Evolutionary conservation across 2,113 vertebrate species (phyloP), one percentile per base, ranked within the genome.

Genomic region (Callocephalon fimbriatum): DNA sequence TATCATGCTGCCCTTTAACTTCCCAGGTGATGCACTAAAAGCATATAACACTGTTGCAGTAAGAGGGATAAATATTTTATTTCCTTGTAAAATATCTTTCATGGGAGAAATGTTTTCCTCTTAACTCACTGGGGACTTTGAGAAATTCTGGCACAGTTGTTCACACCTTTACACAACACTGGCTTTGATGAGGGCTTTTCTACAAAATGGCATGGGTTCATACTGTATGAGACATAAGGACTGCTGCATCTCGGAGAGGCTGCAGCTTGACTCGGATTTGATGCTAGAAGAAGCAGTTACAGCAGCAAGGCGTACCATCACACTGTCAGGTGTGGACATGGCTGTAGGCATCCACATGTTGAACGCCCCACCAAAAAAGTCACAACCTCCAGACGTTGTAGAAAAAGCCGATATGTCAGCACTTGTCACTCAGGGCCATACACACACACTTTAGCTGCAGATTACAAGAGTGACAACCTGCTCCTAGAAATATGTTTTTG

Each of bases 331-430:
- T 23, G 21, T 48, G 40, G 22, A 27, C 44, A 29, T 45, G 13
- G 29, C 22, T 42, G 17, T 76, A 40, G 45, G 40, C 8, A 31
- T 38, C 27, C 37, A 45, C 10, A 7, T 21, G 23, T 75, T 72
- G 75, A 79, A 75, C 0, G 0, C 16, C 32, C 1, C 7, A 23
- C 35, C 29, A 31, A 62, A 85, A 37, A 78, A 23, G 12, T 79
- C 38, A 32, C 38, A 79, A 47, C 17, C 32, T 62, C 21, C 15
- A 63, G 38, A 29, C 59, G 11, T 31, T 85, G 68, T 50, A 82
- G 54, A 42, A 54, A 77, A 93, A 87, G 10, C 9, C 61, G 32
- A 1, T 15, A 14, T 0, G 0, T 62, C 50, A 70, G 37, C 23
- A 35, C 3, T 38, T 79, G 23, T 58, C 42, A n/a, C 32, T 62